These are phyloP conservation scores for Muntiacus reevesi DNA, from an alignment of 2,113 vertebrate species.

Conservation along the genomic window DNA sequence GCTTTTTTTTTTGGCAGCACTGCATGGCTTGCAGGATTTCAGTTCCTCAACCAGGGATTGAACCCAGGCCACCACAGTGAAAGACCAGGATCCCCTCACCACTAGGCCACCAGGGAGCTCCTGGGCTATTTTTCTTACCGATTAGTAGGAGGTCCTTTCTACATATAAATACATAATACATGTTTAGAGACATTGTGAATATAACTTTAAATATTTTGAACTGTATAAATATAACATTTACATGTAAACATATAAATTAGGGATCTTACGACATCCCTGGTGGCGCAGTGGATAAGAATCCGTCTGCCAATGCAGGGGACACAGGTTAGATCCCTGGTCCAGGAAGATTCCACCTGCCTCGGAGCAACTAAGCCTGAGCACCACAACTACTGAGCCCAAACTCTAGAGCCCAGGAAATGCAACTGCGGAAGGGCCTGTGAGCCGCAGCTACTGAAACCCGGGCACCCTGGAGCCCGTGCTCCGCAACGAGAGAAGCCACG, in stretches of 20 bases:
- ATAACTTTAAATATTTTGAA: not conserved
- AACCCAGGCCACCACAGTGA: not conserved
- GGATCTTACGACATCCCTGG: not conserved
- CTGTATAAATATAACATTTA: not conserved
- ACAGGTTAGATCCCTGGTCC: not conserved
- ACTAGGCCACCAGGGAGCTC: not conserved
- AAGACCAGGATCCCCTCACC: not conserved
- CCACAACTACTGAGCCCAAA: not conserved
- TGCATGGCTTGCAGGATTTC: not conserved
- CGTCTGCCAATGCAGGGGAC: not conserved
- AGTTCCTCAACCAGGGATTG: not conserved
- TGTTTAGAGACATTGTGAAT: not conserved
- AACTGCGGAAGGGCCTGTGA: not conserved
- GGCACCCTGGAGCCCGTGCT: not conserved
- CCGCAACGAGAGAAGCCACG: rapidly evolving
- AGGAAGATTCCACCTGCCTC: not conserved
- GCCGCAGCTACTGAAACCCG: not conserved
- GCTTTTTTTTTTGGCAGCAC: not conserved
- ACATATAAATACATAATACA: not conserved
- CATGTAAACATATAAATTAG: not conserved
- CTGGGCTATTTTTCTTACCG: not conserved
- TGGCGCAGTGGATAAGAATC: not conserved
- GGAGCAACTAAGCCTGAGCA: not conserved
- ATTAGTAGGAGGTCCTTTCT: not conserved
- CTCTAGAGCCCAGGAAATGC: not conserved